A percentile compares a stretch with the other conserved stretches of the same genome.
These are phyloP conservation scores for Pseudomyrmex concolor DNA, from an alignment of 1,140 invertebrate genomes.

Conservation along the genomic window DNA sequence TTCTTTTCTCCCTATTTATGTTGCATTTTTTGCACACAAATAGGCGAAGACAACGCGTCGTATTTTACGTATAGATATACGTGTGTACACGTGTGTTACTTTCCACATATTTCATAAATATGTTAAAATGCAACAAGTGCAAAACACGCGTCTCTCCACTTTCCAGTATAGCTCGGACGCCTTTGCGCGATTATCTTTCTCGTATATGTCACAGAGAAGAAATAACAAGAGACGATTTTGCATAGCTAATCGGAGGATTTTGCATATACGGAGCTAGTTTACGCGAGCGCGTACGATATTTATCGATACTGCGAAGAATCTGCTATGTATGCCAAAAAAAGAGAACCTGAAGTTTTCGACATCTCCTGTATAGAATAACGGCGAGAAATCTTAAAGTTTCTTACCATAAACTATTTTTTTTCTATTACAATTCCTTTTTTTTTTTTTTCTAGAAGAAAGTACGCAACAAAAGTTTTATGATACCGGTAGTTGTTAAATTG, in stretches of 20 bases:
- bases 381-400: too few species aligned
- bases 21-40: not conserved
- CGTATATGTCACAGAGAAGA: not conserved
- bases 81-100: not conserved
- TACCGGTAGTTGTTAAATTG: too few species aligned
- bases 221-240: not conserved
- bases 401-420: too few species aligned
- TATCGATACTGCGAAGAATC: too few species aligned
- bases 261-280: not conserved
- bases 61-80: too few species aligned
- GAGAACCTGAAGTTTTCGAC: too few species aligned
- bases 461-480: too few species aligned
- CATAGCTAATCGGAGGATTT: not conserved
- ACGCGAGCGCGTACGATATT: not conserved
- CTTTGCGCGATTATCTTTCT: not conserved
- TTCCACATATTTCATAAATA: conserved; percentile 19
- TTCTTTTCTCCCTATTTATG: not conserved
- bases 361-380: too few species aligned
- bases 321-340: too few species aligned
- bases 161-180: not conserved
- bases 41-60: not conserved
- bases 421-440: too few species aligned
- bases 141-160: conserved; percentile 24
- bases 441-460: too few species aligned
- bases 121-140: conserved; percentile 69